These are phyloP conservation scores for Neomonachus schauinslandi DNA, from an alignment of 2,113 vertebrate genomes.

Conservation along the genomic window DNA sequence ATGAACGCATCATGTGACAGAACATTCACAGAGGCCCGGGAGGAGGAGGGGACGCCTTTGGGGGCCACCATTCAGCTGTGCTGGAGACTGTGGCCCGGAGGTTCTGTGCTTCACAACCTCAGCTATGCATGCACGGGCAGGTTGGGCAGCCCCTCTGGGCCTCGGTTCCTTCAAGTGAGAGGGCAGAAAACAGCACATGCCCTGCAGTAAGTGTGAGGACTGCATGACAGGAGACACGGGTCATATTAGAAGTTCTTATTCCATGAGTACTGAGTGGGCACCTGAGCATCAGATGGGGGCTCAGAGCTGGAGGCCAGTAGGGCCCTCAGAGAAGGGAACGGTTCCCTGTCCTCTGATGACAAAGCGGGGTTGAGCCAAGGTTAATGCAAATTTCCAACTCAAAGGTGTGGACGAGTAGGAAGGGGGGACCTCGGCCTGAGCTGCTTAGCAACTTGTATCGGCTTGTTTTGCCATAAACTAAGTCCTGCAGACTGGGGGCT, in stretches of 20 bases:
- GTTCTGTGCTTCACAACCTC: rapidly evolving
- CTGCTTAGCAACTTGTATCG: background rate
- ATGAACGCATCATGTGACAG: rapidly evolving
- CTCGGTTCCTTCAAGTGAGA: background rate
- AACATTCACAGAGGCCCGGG: background rate
- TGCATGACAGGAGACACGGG: rapidly evolving
- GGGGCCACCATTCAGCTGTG: background rate
- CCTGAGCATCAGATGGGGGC: background rate
- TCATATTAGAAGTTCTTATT: no score
- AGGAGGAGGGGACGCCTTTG: background rate
- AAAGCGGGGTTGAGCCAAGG: background rate
- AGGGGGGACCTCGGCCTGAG: background rate
- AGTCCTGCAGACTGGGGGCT: no score
- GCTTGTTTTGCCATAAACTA: rapidly evolving
- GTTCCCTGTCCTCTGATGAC: background rate
- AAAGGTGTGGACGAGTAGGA: background rate
- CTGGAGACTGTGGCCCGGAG: background rate
- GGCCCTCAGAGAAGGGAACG: background rate
- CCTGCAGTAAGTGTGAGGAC: background rate
- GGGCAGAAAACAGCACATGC: background rate
- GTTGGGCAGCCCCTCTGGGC: background rate
- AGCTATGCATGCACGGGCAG: background rate
- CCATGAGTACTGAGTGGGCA: background rate
- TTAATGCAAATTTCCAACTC: background rate
- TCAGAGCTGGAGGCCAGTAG: background rate